These are phyloP conservation scores for Polia nebulosa DNA, from an alignment of 2,888 invertebrate genomes.

Conservation along the genomic window DNA sequence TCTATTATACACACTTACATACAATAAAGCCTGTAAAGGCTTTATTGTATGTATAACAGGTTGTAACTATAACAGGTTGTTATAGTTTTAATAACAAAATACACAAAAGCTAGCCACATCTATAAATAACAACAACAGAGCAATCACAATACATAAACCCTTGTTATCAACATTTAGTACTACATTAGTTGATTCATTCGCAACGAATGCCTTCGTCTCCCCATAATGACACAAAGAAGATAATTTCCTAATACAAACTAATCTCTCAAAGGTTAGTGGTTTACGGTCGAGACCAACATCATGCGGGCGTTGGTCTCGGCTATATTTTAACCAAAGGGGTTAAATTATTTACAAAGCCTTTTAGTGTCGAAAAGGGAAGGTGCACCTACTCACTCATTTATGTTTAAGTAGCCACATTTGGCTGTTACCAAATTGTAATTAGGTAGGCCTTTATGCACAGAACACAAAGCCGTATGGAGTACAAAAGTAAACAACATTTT, in stretches of 20 bases:
- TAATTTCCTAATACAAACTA: conserved; percentile 72
- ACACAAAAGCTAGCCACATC: conserved; percentile 16
- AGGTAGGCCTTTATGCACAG: conserved; percentile 1
- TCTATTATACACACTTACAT: too few relatives aligned
- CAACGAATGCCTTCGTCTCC: conserved; percentile 39
- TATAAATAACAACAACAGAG: conserved; percentile 30
- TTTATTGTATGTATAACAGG: too few relatives aligned
- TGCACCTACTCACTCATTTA: conserved; percentile 52
- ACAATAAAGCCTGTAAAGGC: too few relatives aligned
- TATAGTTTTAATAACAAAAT: background rate
- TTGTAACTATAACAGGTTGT: too few relatives aligned
- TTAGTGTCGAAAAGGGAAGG: conserved; percentile 57
- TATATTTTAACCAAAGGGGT: conserved; percentile 66
- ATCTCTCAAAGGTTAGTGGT: conserved; percentile 74
- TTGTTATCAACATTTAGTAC: conserved; percentile 15
- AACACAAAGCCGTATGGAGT: background rate
- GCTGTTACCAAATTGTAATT: conserved; percentile 28
- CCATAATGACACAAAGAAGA: conserved; percentile 64
- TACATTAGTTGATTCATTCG: conserved; percentile 31
- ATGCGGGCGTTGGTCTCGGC: conserved; percentile 71
- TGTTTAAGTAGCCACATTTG: conserved; percentile 46
- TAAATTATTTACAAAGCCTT: conserved; percentile 66
- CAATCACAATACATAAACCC: conserved; percentile 15
- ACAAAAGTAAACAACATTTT: background rate
- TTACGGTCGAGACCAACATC: conserved; percentile 67